Base-by-base conservation (phyloP, 2,113 vertebrate species). In the Osmerus eperlanus region DNA sequence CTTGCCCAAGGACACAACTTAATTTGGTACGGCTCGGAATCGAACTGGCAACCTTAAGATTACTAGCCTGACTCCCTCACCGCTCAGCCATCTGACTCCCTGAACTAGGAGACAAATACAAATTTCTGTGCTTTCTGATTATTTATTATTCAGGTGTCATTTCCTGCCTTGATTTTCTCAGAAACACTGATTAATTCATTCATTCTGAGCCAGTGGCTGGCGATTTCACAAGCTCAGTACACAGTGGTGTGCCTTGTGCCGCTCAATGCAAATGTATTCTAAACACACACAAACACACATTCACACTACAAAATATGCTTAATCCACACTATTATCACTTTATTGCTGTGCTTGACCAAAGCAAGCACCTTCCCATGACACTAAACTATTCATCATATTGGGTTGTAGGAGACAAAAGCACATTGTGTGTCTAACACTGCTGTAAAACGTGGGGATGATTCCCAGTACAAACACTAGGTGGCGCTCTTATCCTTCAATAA, bases 391-490 rank as follows among this genome's bases (percentile, higher is more conserved):
- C 0, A 9, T 47, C 41, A 47, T 12, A 73, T 23, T 41, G 9
- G 36, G 29, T 3, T n/a, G n/a, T 11, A 65, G 9, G 16, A 15
- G 29, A 13, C 3, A 29, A 14, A 15, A 65, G 16, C 16, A 14
- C 28, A 28, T 65, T 16, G 4, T 32, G 53, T 54, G 16, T 16
- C 8, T 62, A 63, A 63, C 9, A 3, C 14, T 15, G 1, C 2
- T 29, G 13, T 13, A 16, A 29, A 6, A n/a, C 54, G 3, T 32
- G 3, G 53, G 11, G 28, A n/a, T 69, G 53, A 4, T 53, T 53
- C 13, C 41, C 14, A 15, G 13, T 51, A 62, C 0, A 11, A 12
- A 67, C 76, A 77, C 76, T 67, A 81, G 82, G 32, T 76, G 76
- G 76, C 73, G 63, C 2, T 55, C 47, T 74, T 61, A 58, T 68